These are phyloP conservation scores for Parotia lawesii DNA, from an alignment of 2,113 vertebrate species.

Conservation along the genomic window DNA sequence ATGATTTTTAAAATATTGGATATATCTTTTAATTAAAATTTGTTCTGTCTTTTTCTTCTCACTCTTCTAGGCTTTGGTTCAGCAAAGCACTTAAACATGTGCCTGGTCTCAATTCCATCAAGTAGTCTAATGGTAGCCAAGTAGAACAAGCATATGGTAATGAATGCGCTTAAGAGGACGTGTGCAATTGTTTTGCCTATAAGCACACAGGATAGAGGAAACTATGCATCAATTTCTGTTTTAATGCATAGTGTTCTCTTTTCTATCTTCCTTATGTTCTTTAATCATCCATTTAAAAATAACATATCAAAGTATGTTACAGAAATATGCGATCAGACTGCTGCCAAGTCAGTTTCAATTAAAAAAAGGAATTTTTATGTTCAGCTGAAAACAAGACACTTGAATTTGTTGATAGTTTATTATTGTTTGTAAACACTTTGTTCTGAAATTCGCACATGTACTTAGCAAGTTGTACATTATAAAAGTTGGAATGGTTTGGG, in stretches of 20 bases:
- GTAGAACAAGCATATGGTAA: not conserved
- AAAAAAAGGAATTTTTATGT: not conserved
- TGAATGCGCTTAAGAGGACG: not conserved
- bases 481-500: not conserved
- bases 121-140: not conserved
- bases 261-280: not conserved
- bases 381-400: not conserved
- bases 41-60: not conserved
- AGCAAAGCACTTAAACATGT: not conserved
- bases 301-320: not conserved
- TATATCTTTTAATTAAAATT: not conserved
- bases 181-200: not conserved
- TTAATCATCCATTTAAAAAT: not conserved
- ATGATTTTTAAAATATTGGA: not conserved
- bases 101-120: not conserved
- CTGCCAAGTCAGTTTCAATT: constrained; percentile 3
- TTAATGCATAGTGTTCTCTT: not conserved
- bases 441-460: not conserved
- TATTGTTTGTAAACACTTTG: constrained; percentile 20
- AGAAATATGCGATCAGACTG: not conserved
- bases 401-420: not conserved
- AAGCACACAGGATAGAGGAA: not conserved
- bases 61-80: not conserved
- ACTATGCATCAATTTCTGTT: not conserved
- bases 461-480: not conserved